Evolutionary conservation across 2,888 invertebrate genomes (phyloP).

Genomic region (Monopis laevigella): DNA sequence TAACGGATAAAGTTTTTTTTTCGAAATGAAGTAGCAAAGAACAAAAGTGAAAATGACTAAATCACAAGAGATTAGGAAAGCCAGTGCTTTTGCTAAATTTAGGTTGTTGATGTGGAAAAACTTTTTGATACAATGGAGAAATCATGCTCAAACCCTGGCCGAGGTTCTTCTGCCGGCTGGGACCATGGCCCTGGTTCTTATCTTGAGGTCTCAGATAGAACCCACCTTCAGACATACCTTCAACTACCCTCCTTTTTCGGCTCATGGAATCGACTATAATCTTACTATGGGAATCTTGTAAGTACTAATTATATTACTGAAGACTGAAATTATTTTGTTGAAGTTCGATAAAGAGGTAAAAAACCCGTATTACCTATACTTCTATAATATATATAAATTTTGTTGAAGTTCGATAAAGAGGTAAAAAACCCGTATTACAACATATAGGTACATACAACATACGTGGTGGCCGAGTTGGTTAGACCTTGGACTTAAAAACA

Average conservation of each 20-base stretch:
- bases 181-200: constrained; percentile 73
- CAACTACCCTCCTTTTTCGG: constrained; percentile 34
- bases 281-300: constrained; percentile 5
- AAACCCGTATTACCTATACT: no score
- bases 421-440: no score
- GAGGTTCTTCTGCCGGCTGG: constrained; percentile 75
- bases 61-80: constrained; percentile 4
- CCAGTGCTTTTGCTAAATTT: constrained; percentile 64
- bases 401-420: no score
- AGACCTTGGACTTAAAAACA: no score
- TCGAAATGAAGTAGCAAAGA: no score
- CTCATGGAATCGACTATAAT: constrained; percentile 23
- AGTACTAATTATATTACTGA: constrained; percentile 24
- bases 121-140: constrained; percentile 78
- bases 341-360: no score
- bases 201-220: constrained; percentile 74
- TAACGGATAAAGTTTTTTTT: no score
- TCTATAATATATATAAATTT: no score
- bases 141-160: constrained; percentile 71
- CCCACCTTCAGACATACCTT: constrained; percentile 39
- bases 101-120: constrained; percentile 85
- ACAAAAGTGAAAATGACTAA: neutral
- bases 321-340: no score
- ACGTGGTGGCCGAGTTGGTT: no score
- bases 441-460: no score